phyloP scores from a whole-genome alignment of 2,113 vertebrate genomes.

The Verasper variegatus region DNA sequence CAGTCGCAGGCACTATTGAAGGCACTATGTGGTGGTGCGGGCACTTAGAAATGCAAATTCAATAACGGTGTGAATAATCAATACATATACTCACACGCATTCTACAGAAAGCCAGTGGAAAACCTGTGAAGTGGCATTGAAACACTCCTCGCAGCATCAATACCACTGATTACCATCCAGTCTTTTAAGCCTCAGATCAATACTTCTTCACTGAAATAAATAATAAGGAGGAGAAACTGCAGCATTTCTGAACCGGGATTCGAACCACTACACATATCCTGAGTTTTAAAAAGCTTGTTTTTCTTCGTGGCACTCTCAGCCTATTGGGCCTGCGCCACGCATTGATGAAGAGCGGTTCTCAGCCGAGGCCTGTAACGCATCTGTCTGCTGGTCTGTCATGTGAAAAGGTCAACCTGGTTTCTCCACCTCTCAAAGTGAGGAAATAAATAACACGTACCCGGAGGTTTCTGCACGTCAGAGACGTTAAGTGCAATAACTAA shows the following conservation, averaged over 20 bases:
- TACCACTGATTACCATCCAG: slow-evolving; percentile 52
- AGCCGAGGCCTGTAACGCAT: slow-evolving; percentile 55
- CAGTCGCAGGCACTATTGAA: slow-evolving; percentile 14
- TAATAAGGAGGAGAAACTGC: slow-evolving; percentile 26
- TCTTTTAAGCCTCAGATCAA: slow-evolving; percentile 55
- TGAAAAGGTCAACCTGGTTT: slow-evolving; percentile 78
- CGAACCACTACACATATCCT: slow-evolving; percentile 50
- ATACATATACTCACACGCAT: slow-evolving; percentile 40
- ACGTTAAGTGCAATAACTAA: slow-evolving; percentile 38
- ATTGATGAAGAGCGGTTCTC: slow-evolving; percentile 40
- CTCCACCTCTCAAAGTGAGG: slow-evolving; percentile 40
- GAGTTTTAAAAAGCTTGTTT: slow-evolving; percentile 65
- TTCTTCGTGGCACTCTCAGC: slow-evolving; percentile 29
- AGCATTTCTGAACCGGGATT: slow-evolving; percentile 50
- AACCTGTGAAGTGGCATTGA: slow-evolving; percentile 41
- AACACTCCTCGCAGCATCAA: slow-evolving; percentile 52
- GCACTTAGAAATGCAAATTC: slow-evolving; percentile 56
- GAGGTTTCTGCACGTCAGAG: slow-evolving; percentile 56
- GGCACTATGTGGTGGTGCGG: slow-evolving; percentile 20
- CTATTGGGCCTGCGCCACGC: slow-evolving; percentile 31
- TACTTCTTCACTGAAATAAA: slow-evolving; percentile 51
- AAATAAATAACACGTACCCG: slow-evolving; percentile 45
- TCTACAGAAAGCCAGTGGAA: slow-evolving; percentile 37
- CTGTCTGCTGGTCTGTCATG: slow-evolving; percentile 67
- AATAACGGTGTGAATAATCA: slow-evolving; percentile 49